Evolutionary conservation across 1,140 invertebrate species (phyloP).

Genomic region (Schmidtea mediterranea): DNA sequence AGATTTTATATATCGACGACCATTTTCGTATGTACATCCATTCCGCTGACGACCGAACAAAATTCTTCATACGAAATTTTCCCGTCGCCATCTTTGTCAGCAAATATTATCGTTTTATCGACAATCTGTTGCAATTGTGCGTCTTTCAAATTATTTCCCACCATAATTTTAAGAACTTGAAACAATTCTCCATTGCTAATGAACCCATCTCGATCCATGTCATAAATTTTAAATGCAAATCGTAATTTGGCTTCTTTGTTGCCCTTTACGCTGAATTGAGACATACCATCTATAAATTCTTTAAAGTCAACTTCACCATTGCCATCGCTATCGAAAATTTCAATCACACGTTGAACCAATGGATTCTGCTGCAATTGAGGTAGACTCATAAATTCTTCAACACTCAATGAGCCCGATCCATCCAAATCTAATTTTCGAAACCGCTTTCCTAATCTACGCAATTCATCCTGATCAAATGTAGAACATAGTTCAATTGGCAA

Average conservation of each 20-base stretch:
- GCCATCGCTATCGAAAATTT: constrained; percentile 91
- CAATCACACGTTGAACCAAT: constrained; percentile 82
- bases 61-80: constrained; percentile 31
- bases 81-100: constrained; percentile 27
- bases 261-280: constrained; percentile 4
- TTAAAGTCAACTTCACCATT: constrained; percentile 87
- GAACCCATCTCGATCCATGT: constrained; percentile 96
- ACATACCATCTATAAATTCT: constrained; percentile 3
- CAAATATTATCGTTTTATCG: constrained; percentile 29
- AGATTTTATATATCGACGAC: background rate
- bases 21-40: background rate
- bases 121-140: constrained; percentile 29
- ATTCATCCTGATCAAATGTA: constrained; percentile 70
- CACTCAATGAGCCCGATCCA: constrained; percentile 78
- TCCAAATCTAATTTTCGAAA: constrained; percentile 87
- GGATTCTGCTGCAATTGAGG: constrained; percentile 93
- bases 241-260: background rate
- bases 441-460: constrained; percentile 74
- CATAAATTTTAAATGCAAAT: constrained; percentile 77
- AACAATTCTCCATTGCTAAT: constrained; percentile 95
- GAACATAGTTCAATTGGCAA: constrained; percentile 28
- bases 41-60: constrained; percentile 15
- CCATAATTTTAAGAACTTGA: constrained; percentile 97
- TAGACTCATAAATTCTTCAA: constrained; percentile 93
- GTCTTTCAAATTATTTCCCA: constrained; percentile 28